A percentile compares a stretch with the other conserved stretches of the same genome.
phyloP scores from a whole-genome alignment of 2,888 invertebrate species.

The Acanthococcus lagerstroemiae region DNA sequence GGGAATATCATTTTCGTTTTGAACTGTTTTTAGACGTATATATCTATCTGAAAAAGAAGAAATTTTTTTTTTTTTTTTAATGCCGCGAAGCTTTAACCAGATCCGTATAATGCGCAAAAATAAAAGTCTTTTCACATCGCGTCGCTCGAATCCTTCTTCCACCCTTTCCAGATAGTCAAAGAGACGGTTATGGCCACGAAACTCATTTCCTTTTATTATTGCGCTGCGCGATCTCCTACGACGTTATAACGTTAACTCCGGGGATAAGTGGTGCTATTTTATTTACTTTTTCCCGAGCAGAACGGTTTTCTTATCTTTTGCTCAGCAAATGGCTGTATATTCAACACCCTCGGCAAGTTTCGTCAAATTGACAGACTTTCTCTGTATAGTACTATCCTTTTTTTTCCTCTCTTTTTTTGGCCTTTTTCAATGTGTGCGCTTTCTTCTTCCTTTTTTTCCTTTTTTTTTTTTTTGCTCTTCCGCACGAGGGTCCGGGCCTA shows the following conservation, averaged over 20 bases:
- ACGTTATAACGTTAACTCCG: constrained; percentile 27
- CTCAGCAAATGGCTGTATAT: constrained; percentile 17
- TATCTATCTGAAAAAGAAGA: constrained; percentile 2
- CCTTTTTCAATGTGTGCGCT: neutral
- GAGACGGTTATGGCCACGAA: constrained; percentile 27
- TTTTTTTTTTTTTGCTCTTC: neutral
- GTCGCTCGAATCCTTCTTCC: neutral
- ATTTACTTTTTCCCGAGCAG: constrained; percentile 18
- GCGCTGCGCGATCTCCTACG: constrained; percentile 16
- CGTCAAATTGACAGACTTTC: constrained; percentile 16
- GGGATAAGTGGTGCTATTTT: constrained; percentile 26
- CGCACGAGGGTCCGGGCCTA: neutral
- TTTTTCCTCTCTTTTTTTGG: neutral
- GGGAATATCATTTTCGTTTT: constrained; percentile 12
- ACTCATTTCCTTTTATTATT: constrained; percentile 30
- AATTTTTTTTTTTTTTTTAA: neutral
- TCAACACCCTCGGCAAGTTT: constrained; percentile 16
- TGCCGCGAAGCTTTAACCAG: constrained; percentile 18
- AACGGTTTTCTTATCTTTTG: constrained; percentile 12
- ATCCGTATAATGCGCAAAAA: constrained; percentile 22
- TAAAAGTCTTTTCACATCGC: constrained; percentile 24
- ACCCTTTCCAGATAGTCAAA: constrained; percentile 15
- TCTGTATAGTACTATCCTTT: neutral
- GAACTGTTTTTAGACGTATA: constrained; percentile 12
- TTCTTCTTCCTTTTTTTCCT: neutral